phyloP scores from a whole-genome alignment of 2,797 vertebrate genomes.

The Numenius phaeopus region DNA sequence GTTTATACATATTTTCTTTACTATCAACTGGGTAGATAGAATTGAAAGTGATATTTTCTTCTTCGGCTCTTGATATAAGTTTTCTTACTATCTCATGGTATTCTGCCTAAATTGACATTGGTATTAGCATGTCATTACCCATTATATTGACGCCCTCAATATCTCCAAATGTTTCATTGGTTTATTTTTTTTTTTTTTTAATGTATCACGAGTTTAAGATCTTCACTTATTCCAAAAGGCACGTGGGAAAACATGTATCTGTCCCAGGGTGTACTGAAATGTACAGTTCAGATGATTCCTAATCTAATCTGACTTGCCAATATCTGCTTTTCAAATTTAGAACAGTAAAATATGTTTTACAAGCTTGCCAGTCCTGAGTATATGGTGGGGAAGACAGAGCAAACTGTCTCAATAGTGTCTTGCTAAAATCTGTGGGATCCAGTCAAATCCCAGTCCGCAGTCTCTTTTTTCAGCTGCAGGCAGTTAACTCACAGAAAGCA shows the following conservation, averaged over 20 bases:
- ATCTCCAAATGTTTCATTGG: not conserved
- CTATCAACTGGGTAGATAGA: not conserved
- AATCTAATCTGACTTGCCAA: not conserved
- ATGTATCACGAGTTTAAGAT: not conserved
- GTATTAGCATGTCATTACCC: not conserved
- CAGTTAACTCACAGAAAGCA: not conserved
- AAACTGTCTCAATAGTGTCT: not conserved
- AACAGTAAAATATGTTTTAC: not conserved
- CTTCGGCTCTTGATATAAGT: not conserved
- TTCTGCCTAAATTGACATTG: not conserved
- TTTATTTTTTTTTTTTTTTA: not conserved
- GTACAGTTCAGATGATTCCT: not conserved
- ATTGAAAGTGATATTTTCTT: not conserved
- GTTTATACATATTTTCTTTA: not conserved
- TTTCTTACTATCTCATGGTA: not conserved
- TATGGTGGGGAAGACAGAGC: not conserved
- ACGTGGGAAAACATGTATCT: not conserved
- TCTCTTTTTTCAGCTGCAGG: not conserved
- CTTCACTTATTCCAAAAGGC: not conserved
- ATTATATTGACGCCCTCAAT: not conserved
- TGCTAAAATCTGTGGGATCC: not conserved
- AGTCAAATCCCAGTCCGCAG: not conserved
- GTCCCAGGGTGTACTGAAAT: not conserved
- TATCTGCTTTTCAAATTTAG: not conserved
- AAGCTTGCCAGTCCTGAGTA: not conserved